Evolutionary conservation across 2,797 vertebrate species (phyloP).

Genomic region (Rhyacichthys aspro): DNA sequence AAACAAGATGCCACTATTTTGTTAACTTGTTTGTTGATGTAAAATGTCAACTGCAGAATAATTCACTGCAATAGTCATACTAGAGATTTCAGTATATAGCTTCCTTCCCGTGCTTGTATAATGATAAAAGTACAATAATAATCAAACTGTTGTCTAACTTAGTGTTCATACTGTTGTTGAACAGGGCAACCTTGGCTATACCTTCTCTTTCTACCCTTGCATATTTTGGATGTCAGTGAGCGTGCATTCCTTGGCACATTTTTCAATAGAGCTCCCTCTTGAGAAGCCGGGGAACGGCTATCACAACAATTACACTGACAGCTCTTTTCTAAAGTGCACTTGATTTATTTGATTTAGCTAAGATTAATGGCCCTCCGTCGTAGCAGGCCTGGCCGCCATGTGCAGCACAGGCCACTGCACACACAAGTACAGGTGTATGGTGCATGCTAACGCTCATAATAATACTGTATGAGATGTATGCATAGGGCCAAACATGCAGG

Average conservation of each 20-base stretch:
- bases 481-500: conserved; percentile 10
- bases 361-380: conserved; percentile 73
- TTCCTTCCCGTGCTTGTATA: no score
- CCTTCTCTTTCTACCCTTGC: conserved; percentile 46
- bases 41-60: no score
- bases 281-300: conserved; percentile 65
- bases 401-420: conserved; percentile 27
- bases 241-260: conserved; percentile 65
- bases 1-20: no score
- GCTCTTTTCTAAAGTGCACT: conserved; percentile 77
- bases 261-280: conserved; percentile 66
- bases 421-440: conserved; percentile 43
- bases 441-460: conserved; percentile 26
- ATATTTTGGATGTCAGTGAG: conserved; percentile 37
- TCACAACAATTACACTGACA: conserved; percentile 78
- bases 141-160: no score
- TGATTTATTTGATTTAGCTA: conserved; percentile 79
- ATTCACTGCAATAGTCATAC: no score
- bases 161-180: conserved; percentile 20
- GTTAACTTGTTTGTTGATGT: no score
- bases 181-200: conserved; percentile 20
- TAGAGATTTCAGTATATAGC: no score
- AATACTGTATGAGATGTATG: conserved; percentile 15
- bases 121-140: no score
- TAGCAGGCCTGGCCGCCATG: conserved; percentile 39